Conservation (phyloP, 2,113 vertebrate species). For the Phylloscopus trochilus region DNA sequence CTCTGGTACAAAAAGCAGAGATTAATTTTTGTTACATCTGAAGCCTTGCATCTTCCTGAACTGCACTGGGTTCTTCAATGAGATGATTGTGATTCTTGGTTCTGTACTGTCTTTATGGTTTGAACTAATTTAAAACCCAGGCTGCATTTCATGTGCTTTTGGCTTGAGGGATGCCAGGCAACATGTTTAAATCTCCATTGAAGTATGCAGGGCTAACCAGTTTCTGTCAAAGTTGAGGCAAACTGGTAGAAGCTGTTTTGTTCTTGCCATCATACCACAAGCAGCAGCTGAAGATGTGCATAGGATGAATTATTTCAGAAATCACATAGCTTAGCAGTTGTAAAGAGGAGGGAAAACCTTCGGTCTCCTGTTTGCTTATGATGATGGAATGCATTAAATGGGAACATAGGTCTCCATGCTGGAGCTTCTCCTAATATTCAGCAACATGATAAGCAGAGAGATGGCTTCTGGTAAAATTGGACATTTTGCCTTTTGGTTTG, state of each 20-base stretch:
- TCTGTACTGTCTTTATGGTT: not conserved
- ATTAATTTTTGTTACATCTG: not conserved
- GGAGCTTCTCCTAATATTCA: not conserved
- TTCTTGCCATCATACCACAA: not conserved
- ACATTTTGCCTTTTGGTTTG: not conserved
- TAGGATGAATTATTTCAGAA: not conserved
- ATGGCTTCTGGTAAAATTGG: not conserved
- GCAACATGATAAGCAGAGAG: not conserved
- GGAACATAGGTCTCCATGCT: not conserved
- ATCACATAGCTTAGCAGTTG: not conserved
- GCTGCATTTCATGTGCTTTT: not conserved
- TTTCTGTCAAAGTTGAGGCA: not conserved
- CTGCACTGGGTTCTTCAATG: not conserved
- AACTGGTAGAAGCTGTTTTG: not conserved
- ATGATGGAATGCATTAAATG: not conserved
- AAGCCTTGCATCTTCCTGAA: not conserved
- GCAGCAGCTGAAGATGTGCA: not conserved
- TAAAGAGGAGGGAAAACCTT: not conserved
- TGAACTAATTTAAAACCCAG: not conserved
- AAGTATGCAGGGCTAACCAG: not conserved
- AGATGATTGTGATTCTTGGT: not conserved
- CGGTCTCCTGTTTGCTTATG: not conserved
- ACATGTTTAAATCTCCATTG: not conserved
- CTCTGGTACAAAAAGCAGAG: not conserved
- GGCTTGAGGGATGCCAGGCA: not conserved